A percentile compares a stretch with the other conserved stretches of the same genome.
These are phyloP conservation scores for Nyctibius bracteatus DNA, from an alignment of 2,113 vertebrate species.

Conservation along the genomic window DNA sequence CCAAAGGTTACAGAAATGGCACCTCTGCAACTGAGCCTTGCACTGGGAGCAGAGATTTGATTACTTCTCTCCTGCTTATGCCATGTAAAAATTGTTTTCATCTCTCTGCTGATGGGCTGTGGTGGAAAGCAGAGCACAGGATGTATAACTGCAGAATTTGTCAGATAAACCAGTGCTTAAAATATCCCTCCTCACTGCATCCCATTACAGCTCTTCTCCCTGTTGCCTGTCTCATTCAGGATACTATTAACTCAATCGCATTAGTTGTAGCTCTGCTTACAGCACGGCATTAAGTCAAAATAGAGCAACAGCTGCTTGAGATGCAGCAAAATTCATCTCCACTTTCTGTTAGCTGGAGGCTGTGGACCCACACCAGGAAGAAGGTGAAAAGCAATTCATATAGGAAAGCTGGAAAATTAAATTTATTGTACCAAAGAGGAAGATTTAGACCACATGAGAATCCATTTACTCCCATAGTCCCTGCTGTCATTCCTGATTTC, in stretches of 20 bases:
- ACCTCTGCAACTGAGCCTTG: not conserved
- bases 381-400: not conserved
- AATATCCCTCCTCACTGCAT: not conserved
- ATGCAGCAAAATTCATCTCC: not conserved
- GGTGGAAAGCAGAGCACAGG: not conserved
- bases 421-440: not conserved
- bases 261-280: not conserved
- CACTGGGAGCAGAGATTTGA: not conserved
- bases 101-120: not conserved
- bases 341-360: not conserved
- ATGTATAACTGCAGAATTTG: not conserved
- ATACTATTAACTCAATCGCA: not conserved
- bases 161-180: constrained; percentile 11
- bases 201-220: not conserved
- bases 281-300: not conserved
- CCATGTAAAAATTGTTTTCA: not conserved
- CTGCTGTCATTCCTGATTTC: not conserved
- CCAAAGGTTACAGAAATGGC: not conserved
- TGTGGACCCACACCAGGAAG: not conserved
- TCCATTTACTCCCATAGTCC: not conserved
- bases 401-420: not conserved
- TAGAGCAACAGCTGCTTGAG: not conserved
- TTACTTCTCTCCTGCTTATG: not conserved
- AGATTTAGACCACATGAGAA: not conserved
- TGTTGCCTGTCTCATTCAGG: not conserved